These are phyloP conservation scores for Poecilobothrus nobilitatus DNA, from an alignment of 2,888 invertebrate species.

Conservation along the genomic window DNA sequence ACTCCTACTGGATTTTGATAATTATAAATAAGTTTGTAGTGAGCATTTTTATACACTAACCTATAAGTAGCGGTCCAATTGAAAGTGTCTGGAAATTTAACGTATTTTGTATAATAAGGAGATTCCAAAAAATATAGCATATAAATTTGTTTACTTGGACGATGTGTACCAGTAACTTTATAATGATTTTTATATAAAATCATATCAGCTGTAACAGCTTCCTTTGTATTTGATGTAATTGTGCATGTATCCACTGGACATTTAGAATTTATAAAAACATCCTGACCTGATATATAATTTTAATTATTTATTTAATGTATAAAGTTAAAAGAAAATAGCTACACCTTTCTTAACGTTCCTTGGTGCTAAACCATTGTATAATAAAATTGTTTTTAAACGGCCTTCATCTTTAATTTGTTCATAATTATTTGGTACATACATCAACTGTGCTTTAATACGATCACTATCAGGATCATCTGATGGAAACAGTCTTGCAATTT, in stretches of 20 bases:
- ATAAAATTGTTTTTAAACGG: slow-evolving; percentile 45
- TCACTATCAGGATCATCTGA: slow-evolving; percentile 64
- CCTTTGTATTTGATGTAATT: slow-evolving; percentile 65
- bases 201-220: slow-evolving; percentile 70
- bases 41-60: too few relatives aligned
- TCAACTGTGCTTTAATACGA: slow-evolving; percentile 75
- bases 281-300: slow-evolving; percentile 44
- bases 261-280: slow-evolving; percentile 58
- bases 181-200: slow-evolving; percentile 83
- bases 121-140: slow-evolving; percentile 91
- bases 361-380: slow-evolving; percentile 75
- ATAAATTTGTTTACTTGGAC: slow-evolving; percentile 72
- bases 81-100: slow-evolving; percentile 66
- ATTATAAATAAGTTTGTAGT: too few relatives aligned
- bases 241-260: slow-evolving; percentile 87
- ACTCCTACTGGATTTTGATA: too few relatives aligned
- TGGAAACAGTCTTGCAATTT: slow-evolving; percentile 62
- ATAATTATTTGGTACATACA: slow-evolving; percentile 73
- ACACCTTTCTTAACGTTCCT: slow-evolving; percentile 63
- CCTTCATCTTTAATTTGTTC: slow-evolving; percentile 47
- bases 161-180: slow-evolving; percentile 60
- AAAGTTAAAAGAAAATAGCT: neutral
- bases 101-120: slow-evolving; percentile 86
- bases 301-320: too few relatives aligned
- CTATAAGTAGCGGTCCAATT: slow-evolving; percentile 98